Evolutionary conservation across 2,888 invertebrate genomes (phyloP), one percentile per base, ranked within the genome.

Genomic region (Zelleria hepariella): DNA sequence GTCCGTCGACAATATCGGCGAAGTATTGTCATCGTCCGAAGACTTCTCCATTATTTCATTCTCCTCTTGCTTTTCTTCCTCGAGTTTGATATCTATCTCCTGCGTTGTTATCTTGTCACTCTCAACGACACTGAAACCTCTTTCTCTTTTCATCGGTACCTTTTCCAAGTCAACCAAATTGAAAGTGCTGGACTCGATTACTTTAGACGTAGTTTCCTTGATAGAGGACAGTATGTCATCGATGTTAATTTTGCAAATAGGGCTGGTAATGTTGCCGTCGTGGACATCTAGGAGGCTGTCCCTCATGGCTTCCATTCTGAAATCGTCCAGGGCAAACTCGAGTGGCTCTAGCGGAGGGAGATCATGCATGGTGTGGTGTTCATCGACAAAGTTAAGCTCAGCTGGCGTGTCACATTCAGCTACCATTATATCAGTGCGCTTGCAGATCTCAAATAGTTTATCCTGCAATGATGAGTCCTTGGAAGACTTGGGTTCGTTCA

Each of bases 21-120:
- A 87, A 2, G 82, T 74, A 62, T 84, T 89, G 62, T 91, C 91
- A 58, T 91, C 91, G 63, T 91, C 91, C 0, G 91, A 91, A 0
- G 90, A 90, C 67, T 91, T 91, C 62, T 90, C 90, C 73, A 86
- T 86, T 65, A 69, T 74, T 58, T 65, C 73, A 57, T 78, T 80
- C 62, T 75, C 78, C 26, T 75, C 78, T 10, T 66, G 63, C 61
- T 77, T 82, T 4, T 63, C 58, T n/a, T 82, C 82, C 51, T 82
- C 85, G 23, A 55, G 8, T 42, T 87, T 84, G 47, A 82, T 71
- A 63, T 81, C 80, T 1, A 87, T 75, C 62, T 85, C 86, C 62
- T 80, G 81, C 7, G 81, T 77, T 48, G 75, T 86, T 63, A 85
- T 86, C 68, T 82, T 85, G 66, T 84, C 81, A 59, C 74, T 79